Evolutionary conservation across 1,140 invertebrate genomes (phyloP).

Genomic region (Meloidogyne exigua): DNA sequence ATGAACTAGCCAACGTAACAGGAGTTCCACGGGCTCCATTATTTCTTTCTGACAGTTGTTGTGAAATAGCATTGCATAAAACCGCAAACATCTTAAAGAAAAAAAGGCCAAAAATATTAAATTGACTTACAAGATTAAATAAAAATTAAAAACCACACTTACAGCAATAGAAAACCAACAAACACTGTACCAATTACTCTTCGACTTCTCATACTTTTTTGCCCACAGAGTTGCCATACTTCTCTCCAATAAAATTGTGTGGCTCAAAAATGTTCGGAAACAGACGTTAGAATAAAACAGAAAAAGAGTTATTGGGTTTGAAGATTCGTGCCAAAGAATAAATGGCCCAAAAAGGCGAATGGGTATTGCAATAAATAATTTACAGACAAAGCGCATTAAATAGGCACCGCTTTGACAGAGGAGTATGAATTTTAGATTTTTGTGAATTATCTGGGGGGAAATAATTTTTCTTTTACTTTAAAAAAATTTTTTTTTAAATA

Average conservation of each 20-base stretch:
- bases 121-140: no score
- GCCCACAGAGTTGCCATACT: background rate
- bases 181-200: background rate
- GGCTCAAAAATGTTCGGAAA: background rate
- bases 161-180: background rate
- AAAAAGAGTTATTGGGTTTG: background rate
- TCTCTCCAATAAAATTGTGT: conserved; percentile 2
- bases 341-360: background rate
- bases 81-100: background rate
- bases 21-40: background rate
- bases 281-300: background rate
- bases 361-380: background rate
- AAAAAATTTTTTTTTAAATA: no score
- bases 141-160: background rate
- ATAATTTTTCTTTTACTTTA: background rate
- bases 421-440: conserved; percentile 1
- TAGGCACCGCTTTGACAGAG: background rate
- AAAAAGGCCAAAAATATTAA: no score
- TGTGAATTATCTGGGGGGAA: background rate
- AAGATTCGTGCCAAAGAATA: background rate
- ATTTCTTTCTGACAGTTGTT: background rate
- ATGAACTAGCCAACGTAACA: background rate
- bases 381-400: conserved; percentile 1
- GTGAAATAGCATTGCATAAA: background rate
- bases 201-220: background rate